A percentile compares a stretch with the other conserved stretches of the same genome.
phyloP scores from a whole-genome alignment of 2,797 vertebrate species.

The Centropyge bicolor region DNA sequence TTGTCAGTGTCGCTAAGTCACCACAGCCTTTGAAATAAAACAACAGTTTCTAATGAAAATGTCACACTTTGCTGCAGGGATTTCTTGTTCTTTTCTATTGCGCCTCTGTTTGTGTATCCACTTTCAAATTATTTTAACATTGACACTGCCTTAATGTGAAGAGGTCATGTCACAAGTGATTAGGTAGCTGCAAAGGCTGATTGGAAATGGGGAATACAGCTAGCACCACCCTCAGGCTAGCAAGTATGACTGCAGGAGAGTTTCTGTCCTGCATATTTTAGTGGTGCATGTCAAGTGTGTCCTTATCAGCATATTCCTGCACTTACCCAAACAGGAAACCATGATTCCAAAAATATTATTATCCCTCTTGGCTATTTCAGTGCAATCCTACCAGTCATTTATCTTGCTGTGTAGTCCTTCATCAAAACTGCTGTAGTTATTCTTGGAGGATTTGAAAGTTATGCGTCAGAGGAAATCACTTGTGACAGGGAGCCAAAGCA shows the following conservation, averaged over 20 bases:
- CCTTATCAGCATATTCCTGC: background rate
- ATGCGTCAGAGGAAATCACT: conserved; percentile 35
- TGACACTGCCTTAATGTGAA: conserved; percentile 32
- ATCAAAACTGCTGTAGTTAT: conserved; percentile 8
- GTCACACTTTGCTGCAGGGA: conserved; percentile 39
- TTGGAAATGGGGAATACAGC: conserved; percentile 22
- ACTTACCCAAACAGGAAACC: conserved; percentile 14
- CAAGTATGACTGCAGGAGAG: conserved; percentile 17
- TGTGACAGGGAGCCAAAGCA: conserved; percentile 53
- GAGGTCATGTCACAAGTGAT: conserved; percentile 46
- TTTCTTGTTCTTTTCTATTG: conserved; percentile 11
- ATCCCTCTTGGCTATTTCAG: background rate
- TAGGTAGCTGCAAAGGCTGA: conserved; percentile 27
- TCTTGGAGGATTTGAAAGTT: conserved; percentile 51
- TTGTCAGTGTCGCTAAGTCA: conserved; percentile 31
- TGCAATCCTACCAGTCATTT: background rate
- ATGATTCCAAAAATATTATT: conserved; percentile 9
- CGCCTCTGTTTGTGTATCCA: conserved; percentile 11
- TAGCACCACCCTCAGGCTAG: conserved; percentile 53
- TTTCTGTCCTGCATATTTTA: conserved; percentile 1
- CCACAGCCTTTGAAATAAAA: conserved; percentile 19
- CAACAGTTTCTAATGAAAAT: conserved; percentile 57
- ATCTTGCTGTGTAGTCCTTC: background rate
- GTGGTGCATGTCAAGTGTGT: background rate
- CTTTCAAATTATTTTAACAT: conserved; percentile 60